Conservation (phyloP, 2,113 vertebrate species). For the Cynocephalus volans region DNA sequence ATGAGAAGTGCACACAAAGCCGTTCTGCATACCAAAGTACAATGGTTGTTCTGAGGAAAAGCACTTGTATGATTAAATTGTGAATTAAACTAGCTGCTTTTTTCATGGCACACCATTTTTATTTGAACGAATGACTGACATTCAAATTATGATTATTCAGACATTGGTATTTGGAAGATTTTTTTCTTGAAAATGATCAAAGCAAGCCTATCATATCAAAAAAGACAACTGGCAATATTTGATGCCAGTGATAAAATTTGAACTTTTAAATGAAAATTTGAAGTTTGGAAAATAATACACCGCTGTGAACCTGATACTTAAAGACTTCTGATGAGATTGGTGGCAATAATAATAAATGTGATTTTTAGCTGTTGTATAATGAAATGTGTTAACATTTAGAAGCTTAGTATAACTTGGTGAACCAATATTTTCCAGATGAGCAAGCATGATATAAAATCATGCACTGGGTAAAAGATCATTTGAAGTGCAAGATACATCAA, state of each 20-base stretch:
- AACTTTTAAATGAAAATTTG: conserved; percentile 37
- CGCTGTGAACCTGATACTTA: conserved; percentile 1
- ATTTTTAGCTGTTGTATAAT: conserved; percentile 35
- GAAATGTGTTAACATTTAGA: conserved; percentile 32
- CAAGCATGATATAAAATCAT: conserved; percentile 18
- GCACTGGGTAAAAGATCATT: neutral
- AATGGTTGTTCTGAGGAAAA: conserved; percentile 23
- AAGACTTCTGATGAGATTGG: neutral
- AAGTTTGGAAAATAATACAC: conserved; percentile 57
- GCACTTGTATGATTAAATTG: neutral
- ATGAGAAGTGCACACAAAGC: conserved; percentile 40
- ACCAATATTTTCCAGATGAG: conserved; percentile 23
- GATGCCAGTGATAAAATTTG: conserved; percentile 21
- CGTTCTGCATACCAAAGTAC: neutral
- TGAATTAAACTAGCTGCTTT: neutral
- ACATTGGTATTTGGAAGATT: conserved; percentile 43
- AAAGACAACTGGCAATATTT: neutral
- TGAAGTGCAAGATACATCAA: neutral
- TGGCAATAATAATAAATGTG: conserved; percentile 32
- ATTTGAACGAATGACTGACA: conserved; percentile 55
- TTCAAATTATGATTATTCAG: conserved; percentile 38
- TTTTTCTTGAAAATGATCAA: conserved; percentile 54
- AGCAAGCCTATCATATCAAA: conserved; percentile 39
- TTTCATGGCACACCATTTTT: neutral
- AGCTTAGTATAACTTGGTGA: conserved; percentile 7